These are phyloP conservation scores for Germaria angustata DNA, from an alignment of 2,888 invertebrate genomes.

Conservation along the genomic window DNA sequence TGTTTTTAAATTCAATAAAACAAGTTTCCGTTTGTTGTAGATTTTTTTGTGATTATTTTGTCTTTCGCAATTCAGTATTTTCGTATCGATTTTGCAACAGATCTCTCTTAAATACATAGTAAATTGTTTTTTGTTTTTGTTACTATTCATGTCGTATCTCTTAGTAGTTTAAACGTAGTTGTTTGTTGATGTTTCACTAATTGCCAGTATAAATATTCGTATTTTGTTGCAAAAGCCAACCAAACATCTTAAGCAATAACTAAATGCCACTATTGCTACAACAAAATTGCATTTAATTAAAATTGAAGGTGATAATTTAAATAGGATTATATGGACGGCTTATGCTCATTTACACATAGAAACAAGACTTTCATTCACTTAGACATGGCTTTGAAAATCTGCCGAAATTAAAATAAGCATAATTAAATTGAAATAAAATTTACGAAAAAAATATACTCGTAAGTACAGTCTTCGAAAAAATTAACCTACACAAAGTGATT, in stretches of 20 bases:
- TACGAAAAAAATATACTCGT: neutral
- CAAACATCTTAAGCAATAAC: conserved; percentile 60
- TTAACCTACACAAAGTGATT: no score
- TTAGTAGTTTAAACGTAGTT: conserved; percentile 22
- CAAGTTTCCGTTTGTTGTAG: conserved; percentile 29
- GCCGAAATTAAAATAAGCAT: neutral
- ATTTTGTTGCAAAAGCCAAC: conserved; percentile 52
- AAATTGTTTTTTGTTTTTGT: conserved; percentile 18
- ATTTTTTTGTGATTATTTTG: conserved; percentile 29
- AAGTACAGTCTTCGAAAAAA: neutral
- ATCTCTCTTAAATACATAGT: conserved; percentile 46
- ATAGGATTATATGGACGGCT: conserved; percentile 27
- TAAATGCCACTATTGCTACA: conserved; percentile 60
- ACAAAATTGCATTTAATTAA: conserved; percentile 60
- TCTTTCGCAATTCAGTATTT: conserved; percentile 54
- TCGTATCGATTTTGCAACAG: conserved; percentile 62
- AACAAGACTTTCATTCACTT: neutral
- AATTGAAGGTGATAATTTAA: conserved; percentile 63
- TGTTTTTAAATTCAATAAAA: conserved; percentile 41
- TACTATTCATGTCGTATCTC: conserved; percentile 5
- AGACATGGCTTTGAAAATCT: conserved; percentile 5
- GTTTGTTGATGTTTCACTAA: conserved; percentile 62
- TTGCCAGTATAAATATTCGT: conserved; percentile 55
- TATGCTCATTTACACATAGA: neutral
- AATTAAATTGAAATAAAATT: neutral